phyloP scores from a whole-genome alignment of 37 sponge, comb jelly and placozoan species.

The Axinella damicornis region DNA sequence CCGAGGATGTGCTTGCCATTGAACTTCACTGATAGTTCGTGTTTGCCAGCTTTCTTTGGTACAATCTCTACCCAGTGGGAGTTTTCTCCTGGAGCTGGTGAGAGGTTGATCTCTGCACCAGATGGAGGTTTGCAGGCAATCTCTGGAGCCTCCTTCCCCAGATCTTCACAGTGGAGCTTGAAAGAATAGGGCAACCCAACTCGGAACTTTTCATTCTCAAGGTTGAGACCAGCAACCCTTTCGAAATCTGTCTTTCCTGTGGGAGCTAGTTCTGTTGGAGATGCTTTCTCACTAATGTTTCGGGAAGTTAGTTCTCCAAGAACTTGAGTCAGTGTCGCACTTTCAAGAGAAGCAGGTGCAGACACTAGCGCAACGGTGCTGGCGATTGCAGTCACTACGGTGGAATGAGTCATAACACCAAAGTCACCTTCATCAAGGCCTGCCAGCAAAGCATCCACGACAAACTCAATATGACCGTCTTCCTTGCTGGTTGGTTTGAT shows the following conservation, averaged over 20 bases:
- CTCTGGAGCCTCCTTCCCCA: slow-evolving; percentile 53
- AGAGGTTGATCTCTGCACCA: slow-evolving; percentile 38
- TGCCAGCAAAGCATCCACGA: not conserved
- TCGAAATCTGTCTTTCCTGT: not conserved
- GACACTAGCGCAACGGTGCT: too few species aligned
- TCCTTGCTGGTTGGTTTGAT: too few species aligned
- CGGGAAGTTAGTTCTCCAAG: not conserved
- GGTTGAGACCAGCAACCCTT: slow-evolving; percentile 63
- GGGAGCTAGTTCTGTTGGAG: too few species aligned
- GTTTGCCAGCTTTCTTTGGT: slow-evolving; percentile 58
- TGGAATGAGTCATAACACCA: not conserved
- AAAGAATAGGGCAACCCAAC: slow-evolving; percentile 65
- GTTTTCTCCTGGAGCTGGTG: slow-evolving; percentile 12
- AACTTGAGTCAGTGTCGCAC: not conserved
- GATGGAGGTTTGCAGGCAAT: slow-evolving; percentile 38
- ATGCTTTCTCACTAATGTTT: too few species aligned
- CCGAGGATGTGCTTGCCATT: slow-evolving; percentile 77
- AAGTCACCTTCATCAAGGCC: slow-evolving; percentile 7
- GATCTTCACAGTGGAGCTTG: slow-evolving; percentile 79
- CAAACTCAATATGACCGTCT: slow-evolving; percentile 3
- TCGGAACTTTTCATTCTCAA: slow-evolving; percentile 47
- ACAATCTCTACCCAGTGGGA: slow-evolving; percentile 62
- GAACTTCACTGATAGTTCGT: slow-evolving; percentile 54
- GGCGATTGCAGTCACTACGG: slow-evolving; percentile 1
- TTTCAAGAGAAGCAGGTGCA: too few species aligned